A percentile compares a stretch with the other conserved stretches of the same genome.
Conservation (phyloP, 2,113 vertebrate species). For the Elanus axillaris region DNA sequence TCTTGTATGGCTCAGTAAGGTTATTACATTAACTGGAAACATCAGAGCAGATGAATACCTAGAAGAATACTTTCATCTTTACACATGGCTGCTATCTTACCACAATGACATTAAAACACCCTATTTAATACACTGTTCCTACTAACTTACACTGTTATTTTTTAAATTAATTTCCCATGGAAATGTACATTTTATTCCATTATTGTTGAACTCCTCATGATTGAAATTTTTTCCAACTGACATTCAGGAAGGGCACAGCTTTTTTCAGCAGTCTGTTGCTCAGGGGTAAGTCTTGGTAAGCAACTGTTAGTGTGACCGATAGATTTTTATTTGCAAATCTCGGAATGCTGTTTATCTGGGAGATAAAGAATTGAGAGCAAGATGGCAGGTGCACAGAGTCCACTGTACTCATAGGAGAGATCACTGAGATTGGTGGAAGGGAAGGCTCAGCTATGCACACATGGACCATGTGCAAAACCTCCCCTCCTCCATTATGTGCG, state of each 20-base stretch:
- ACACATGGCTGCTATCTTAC: neutral
- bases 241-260: neutral
- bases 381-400: neutral
- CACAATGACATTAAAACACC: neutral
- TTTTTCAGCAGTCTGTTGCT: neutral
- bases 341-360: neutral
- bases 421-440: accelerated
- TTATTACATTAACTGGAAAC: neutral
- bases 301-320: neutral
- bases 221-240: neutral
- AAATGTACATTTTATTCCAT: neutral
- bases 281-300: neutral
- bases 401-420: neutral
- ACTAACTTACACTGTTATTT: neutral
- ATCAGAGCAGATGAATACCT: neutral
- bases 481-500: neutral
- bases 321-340: neutral
- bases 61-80: neutral
- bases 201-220: neutral
- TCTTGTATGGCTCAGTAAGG: neutral
- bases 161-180: neutral
- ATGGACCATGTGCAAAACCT: accelerated
- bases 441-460: accelerated
- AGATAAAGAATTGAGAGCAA: neutral
- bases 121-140: neutral